Conservation (phyloP, 2,888 invertebrate genomes). For the Bibio marci region DNA sequence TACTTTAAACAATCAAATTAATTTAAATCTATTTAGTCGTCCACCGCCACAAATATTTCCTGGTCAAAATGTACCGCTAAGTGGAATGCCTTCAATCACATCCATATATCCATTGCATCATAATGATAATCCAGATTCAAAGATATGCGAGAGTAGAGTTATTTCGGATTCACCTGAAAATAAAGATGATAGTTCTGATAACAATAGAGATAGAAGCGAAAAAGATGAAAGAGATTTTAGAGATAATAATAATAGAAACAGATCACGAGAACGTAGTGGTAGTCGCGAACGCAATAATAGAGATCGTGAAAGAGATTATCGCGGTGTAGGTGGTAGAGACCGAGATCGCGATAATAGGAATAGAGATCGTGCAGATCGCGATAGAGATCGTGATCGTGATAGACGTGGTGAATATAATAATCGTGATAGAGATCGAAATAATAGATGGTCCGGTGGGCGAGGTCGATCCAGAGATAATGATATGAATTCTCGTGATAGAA, state of each 20-base stretch:
- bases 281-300: slow-evolving; percentile 20
- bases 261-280: slow-evolving; percentile 15
- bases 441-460: slow-evolving; percentile 16
- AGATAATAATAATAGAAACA: slow-evolving; percentile 7
- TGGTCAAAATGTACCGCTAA: slow-evolving; percentile 3
- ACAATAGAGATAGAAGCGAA: slow-evolving; percentile 11
- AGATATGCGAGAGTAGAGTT: too few relatives aligned
- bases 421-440: slow-evolving; percentile 15
- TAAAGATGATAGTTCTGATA: slow-evolving; percentile 11
- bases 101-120: not conserved
- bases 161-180: not conserved
- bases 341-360: slow-evolving; percentile 6
- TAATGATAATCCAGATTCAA: slow-evolving; percentile 8
- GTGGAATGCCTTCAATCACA: slow-evolving; percentile 16
- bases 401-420: slow-evolving; percentile 14
- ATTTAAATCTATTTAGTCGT: slow-evolving; percentile 26
- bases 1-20: slow-evolving; percentile 9
- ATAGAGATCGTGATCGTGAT: slow-evolving; percentile 23
- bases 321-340: slow-evolving; percentile 16
- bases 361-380: slow-evolving; percentile 9
- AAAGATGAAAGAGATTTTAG: slow-evolving; percentile 15
- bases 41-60: slow-evolving; percentile 23
- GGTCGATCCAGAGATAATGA: slow-evolving; percentile 19
- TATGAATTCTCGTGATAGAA: slow-evolving; percentile 11
- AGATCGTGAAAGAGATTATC: slow-evolving; percentile 19